Conservation (phyloP, 2,113 vertebrate species). For the Rostratula benghalensis region DNA sequence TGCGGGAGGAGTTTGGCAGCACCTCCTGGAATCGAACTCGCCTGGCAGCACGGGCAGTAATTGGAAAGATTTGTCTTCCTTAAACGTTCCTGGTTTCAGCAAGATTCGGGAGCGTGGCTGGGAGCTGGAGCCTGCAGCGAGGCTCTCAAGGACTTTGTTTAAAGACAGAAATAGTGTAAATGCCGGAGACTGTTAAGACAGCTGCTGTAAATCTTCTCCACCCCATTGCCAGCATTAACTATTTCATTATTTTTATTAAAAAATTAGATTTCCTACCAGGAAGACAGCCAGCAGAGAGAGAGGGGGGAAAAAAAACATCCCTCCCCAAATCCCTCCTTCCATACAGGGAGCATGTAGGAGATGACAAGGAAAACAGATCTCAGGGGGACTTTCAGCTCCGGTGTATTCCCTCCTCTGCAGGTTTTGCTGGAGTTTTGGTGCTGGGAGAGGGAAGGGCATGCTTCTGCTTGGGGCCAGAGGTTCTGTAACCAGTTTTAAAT, state of each 20-base stretch:
- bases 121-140: not conserved
- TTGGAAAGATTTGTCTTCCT: constrained; percentile 4
- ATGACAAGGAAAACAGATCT: not conserved
- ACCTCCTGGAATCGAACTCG: fast-evolving
- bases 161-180: not conserved
- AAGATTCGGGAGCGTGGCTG: not conserved
- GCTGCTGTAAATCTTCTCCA: not conserved
- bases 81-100: not conserved
- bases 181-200: not conserved
- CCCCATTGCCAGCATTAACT: not conserved
- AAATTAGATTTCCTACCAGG: not conserved
- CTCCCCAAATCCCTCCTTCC: not conserved
- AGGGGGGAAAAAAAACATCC: not conserved
- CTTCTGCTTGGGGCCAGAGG: not conserved
- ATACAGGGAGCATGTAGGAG: not conserved
- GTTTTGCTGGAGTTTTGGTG: not conserved
- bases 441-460: not conserved
- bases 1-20: not conserved
- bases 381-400: not conserved
- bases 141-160: not conserved
- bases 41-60: not conserved
- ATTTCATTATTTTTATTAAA: not conserved
- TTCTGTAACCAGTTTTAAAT: not conserved
- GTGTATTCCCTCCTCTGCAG: not conserved
- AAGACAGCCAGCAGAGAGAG: not conserved